Evolutionary conservation across 2,113 vertebrate genomes (phyloP), one percentile per base, ranked within the genome.

Genomic region (Corydoras maculifer): DNA sequence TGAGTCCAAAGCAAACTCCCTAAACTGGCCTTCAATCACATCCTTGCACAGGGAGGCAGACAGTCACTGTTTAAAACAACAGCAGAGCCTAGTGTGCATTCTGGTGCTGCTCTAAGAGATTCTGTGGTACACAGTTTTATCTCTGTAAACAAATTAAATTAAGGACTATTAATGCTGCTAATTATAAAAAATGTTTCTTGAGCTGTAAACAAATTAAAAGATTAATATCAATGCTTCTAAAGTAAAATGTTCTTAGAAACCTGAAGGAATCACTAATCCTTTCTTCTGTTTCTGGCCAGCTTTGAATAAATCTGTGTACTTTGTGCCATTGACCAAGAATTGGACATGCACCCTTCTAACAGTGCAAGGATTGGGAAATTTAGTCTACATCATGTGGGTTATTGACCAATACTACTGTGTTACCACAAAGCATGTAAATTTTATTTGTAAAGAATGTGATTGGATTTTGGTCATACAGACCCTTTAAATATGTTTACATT

Each of bases 1-100:
- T 58, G 35, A 68, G 74, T 69, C 79, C 65, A 58, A 74, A 66
- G 62, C 69, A 75, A 78, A 69, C 68, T 73, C 59, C 68, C 60
- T 71, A 66, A 69, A 72, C 53, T 65, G 74, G 54, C 57, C 32
- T 65, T 18, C 55, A 63, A n/a, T 72, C 53, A 79, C 59, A 63
- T 25, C 64, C 66, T 32, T 69, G 60, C 73, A 57, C 71, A 48
- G 68, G n/a, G 32, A 68, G n/a, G 15, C 69, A 9, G n/a, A n/a
- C 31, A 32, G 63, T 51, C 3, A 48, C 18, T 53, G 53, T 73
- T 70, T 35, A 32, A 11, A 57, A 32, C n/a, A 30, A 58, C 43
- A 62, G 25, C 7, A 68, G 10, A 62, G 59, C 61, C 58, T 49
- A 71, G 35, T 55, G 54, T 61, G 8, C 7, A 25, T 14, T 3